Evolutionary conservation across 2,113 vertebrate species (phyloP).

Genomic region (Condylura cristata): DNA sequence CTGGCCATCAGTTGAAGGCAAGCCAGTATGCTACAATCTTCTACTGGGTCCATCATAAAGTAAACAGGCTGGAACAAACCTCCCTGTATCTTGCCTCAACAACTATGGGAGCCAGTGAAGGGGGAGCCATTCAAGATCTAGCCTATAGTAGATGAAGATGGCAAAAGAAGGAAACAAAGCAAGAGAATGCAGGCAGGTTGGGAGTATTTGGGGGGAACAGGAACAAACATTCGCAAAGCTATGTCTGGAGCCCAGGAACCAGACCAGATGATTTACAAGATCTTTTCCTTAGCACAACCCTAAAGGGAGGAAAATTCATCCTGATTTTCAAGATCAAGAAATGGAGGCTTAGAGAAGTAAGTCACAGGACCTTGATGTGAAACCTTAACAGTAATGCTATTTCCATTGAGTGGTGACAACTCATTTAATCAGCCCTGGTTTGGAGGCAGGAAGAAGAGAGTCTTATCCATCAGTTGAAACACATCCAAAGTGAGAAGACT

Average conservation of each 20-base stretch:
- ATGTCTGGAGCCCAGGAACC: not conserved
- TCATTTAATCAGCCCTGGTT: not conserved
- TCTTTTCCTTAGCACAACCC: not conserved
- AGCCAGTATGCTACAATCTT: not conserved
- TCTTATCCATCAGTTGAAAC: not conserved
- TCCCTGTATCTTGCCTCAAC: not conserved
- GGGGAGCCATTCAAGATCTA: not conserved
- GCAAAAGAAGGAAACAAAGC: not conserved
- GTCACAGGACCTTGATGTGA: not conserved
- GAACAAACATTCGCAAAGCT: not conserved
- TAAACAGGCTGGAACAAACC: not conserved
- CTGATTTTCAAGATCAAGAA: not conserved
- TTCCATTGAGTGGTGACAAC: not conserved
- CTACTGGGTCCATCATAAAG: not conserved
- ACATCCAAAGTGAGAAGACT: not conserved
- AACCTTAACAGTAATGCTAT: not conserved
- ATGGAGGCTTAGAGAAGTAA: not conserved
- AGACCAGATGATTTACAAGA: not conserved
- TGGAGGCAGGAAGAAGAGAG: not conserved
- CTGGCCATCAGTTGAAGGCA: not conserved
- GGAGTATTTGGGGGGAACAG: accelerated
- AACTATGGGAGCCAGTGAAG: not conserved
- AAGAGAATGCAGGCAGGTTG: not conserved
- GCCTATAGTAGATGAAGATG: not conserved
- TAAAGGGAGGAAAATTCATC: not conserved